Evolutionary conservation across 2,113 vertebrate genomes (phyloP).

Genomic region (Penelope pileata): DNA sequence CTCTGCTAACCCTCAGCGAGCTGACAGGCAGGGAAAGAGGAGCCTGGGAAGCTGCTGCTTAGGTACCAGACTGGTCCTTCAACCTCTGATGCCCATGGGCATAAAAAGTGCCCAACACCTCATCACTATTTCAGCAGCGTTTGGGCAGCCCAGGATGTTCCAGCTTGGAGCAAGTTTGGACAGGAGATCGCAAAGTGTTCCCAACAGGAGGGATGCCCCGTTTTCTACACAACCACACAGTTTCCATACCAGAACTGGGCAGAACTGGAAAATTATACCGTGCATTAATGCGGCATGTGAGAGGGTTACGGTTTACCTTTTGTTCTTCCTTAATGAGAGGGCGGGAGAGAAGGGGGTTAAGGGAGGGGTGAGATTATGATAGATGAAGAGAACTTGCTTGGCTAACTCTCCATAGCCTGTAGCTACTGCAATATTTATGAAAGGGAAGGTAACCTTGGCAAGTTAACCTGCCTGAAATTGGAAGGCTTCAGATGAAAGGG

Average conservation of each 20-base stretch:
- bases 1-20: neutral
- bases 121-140: neutral
- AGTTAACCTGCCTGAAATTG: slow-evolving; percentile 58
- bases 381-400: slow-evolving; percentile 73
- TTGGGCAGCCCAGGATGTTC: neutral
- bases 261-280: slow-evolving; percentile 62
- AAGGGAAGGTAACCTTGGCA: slow-evolving; percentile 75
- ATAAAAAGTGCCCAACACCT: neutral
- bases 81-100: neutral
- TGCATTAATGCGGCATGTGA: slow-evolving; percentile 44
- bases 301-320: slow-evolving; percentile 59
- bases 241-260: slow-evolving; percentile 37
- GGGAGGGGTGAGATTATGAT: slow-evolving; percentile 61
- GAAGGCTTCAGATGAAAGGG: slow-evolving; percentile 71
- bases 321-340: slow-evolving; percentile 73
- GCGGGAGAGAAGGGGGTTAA: slow-evolving; percentile 54
- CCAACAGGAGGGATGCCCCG: neutral
- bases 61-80: neutral
- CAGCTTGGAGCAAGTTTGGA: neutral
- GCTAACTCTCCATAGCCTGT: slow-evolving; percentile 73
- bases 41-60: neutral
- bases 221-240: slow-evolving; percentile 3
- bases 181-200: neutral
- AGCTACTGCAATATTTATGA: slow-evolving; percentile 70
- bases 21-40: neutral